Evolutionary conservation across 2,888 invertebrate genomes (phyloP), one percentile per base, ranked within the genome.

Genomic region (Stenodema calcarata): DNA sequence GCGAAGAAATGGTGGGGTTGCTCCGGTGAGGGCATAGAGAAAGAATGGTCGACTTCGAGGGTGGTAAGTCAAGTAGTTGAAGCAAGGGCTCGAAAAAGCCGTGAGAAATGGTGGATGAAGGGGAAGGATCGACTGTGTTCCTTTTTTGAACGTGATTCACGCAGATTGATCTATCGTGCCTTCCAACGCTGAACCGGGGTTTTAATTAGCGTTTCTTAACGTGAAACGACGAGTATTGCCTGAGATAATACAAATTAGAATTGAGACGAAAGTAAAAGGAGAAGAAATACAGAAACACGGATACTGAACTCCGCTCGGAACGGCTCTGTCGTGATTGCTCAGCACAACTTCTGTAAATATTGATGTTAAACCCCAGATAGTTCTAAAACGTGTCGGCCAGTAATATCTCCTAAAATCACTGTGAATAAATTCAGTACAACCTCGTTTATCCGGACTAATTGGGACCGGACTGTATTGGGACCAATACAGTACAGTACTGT

Each of bases 71-170:
- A 62, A 23, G 62, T 23, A 23, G 1, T 62, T n/a, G 78, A 42
- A n/a, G 27, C 44, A 18, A 44, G 54, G 28, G 16, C 16, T 50
- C 27, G 80, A 80, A 80, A 78, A 30, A 80, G 50, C 54, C 80
- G 80, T 80, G 50, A 80, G 50, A 7, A 80, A 50, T 80, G 28
- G 80, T 16, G 16, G 27, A 54, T 28, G 27, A 42, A 78, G 47
- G 80, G 16, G 30, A 30, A 35, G 50, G 80, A 54, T 30, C 50
- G 47, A 23, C 44, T 11, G 41, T 82, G 42, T 62, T 69, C 82
- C 54, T 82, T 82, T 82, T 82, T 54, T 82, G 69, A 82, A 69
- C 82, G 82, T 82, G 82, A 82, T 35, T n/a, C 82, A 54, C 30
- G 16, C 82, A 62, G 82, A 82, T 82, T 69, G 82, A 82, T 82